These are phyloP conservation scores for Coregonus suidteri DNA, from an alignment of 2,797 vertebrate species.

Conservation along the genomic window DNA sequence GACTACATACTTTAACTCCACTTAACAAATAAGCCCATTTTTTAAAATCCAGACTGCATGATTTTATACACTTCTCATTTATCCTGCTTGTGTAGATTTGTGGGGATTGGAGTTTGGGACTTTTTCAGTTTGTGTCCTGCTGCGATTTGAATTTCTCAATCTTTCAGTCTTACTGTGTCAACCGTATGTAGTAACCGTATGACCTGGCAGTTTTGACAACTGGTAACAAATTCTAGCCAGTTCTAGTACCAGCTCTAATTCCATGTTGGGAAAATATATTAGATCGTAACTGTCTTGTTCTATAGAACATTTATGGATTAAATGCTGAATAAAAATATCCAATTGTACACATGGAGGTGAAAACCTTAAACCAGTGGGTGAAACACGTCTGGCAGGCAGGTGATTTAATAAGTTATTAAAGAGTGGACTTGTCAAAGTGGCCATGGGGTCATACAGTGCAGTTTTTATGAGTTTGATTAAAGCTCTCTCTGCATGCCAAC, in stretches of 20 bases:
- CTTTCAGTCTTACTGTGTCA: background rate
- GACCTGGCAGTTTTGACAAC: background rate
- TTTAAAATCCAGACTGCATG: background rate
- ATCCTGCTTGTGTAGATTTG: background rate
- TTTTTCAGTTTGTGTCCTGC: background rate
- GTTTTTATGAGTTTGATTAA: background rate
- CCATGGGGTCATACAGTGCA: background rate
- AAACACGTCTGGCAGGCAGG: constrained; percentile 1
- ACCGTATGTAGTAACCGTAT: background rate
- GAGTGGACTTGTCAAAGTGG: background rate
- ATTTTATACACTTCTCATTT: background rate
- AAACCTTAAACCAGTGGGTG: background rate
- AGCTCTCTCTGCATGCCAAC: constrained; percentile 4
- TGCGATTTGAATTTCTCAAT: background rate
- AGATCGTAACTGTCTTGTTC: background rate
- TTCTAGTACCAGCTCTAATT: background rate
- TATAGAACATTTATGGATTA: background rate
- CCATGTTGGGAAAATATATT: background rate
- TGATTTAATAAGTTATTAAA: constrained; percentile 18
- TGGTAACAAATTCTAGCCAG: background rate
- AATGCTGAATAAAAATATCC: background rate
- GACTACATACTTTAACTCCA: background rate
- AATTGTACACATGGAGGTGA: background rate
- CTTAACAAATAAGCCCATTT: background rate
- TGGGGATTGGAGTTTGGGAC: background rate